Percentiles rank a stretch among this genome's conserved stretches.
Evolutionary conservation across 2,113 vertebrate species (phyloP).

Genomic region (Sinocyclocheilus maitianheensis): DNA sequence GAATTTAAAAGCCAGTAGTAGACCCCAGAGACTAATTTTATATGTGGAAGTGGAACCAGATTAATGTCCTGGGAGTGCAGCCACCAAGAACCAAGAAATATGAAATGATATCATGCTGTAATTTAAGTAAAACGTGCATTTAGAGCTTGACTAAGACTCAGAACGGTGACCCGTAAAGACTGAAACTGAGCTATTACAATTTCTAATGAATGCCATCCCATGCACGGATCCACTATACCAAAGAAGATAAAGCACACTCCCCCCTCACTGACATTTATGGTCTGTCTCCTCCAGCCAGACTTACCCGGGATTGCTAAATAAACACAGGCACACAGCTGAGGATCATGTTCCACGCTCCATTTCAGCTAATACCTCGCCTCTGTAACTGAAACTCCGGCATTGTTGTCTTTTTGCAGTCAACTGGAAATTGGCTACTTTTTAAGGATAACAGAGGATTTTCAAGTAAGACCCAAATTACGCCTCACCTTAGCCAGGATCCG

Average conservation of each 20-base stretch:
- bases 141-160: constrained; percentile 15
- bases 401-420: constrained; percentile 38
- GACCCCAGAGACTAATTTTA: constrained; percentile 64
- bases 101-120: constrained; percentile 50
- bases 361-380: constrained; percentile 43
- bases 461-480: constrained; percentile 58
- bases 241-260: constrained; percentile 64
- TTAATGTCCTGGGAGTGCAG: constrained; percentile 39
- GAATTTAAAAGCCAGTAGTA: constrained; percentile 51
- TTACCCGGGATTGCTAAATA: constrained; percentile 64
- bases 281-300: constrained; percentile 54
- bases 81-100: constrained; percentile 34
- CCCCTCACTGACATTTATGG: constrained; percentile 63
- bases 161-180: constrained; percentile 11
- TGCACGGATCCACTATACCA: constrained; percentile 6
- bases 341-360: constrained; percentile 59
- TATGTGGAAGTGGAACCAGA: constrained; percentile 62
- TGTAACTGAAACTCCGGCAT: constrained; percentile 56
- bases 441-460: constrained; percentile 66
- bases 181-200: constrained; percentile 32
- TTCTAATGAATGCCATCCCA: constrained; percentile 47
- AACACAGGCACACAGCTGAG: constrained; percentile 68
- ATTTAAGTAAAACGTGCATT: constrained; percentile 41
- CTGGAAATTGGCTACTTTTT: constrained; percentile 58
- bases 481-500: constrained; percentile 56